These are phyloP conservation scores for Synanthedon andrenaeformis DNA, from an alignment of 2,888 invertebrate species.

Conservation along the genomic window DNA sequence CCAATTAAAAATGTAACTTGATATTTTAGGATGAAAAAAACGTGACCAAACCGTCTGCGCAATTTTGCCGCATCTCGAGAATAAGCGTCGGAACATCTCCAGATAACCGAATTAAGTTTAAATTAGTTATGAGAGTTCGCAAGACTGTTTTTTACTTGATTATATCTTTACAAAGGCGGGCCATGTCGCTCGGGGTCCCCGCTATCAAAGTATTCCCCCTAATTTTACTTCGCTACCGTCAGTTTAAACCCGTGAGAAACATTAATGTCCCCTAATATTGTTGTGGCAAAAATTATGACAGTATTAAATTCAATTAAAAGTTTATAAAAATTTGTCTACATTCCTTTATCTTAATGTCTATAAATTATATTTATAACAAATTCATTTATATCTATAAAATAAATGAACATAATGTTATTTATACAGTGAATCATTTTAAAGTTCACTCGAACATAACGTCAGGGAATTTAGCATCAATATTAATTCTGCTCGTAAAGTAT, in stretches of 20 bases:
- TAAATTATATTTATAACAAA: no score
- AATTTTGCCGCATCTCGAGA: slow-evolving; percentile 9
- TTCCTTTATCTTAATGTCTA: no score
- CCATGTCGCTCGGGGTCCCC: slow-evolving; percentile 5
- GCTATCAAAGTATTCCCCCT: background rate
- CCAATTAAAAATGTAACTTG: background rate
- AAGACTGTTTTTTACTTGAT: slow-evolving; percentile 20
- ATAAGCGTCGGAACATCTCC: slow-evolving; percentile 19
- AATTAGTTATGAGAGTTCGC: slow-evolving; percentile 29
- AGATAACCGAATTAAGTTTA: slow-evolving; percentile 37
- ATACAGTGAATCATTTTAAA: no score
- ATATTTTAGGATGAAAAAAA: background rate
- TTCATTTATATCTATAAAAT: no score
- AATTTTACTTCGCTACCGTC: background rate
- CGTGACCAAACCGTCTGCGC: background rate
- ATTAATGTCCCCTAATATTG: no score
- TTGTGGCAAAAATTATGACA: no score
- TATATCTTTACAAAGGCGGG: slow-evolving; percentile 18
- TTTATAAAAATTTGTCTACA: no score
- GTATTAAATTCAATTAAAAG: no score
- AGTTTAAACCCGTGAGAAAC: background rate
- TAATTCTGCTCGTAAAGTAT: no score
- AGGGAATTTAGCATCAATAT: no score
- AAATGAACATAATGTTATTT: no score
- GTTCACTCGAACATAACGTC: no score